Conservation (phyloP, 2,797 vertebrate genomes). For the Xiphorhynchus erythropygius region DNA sequence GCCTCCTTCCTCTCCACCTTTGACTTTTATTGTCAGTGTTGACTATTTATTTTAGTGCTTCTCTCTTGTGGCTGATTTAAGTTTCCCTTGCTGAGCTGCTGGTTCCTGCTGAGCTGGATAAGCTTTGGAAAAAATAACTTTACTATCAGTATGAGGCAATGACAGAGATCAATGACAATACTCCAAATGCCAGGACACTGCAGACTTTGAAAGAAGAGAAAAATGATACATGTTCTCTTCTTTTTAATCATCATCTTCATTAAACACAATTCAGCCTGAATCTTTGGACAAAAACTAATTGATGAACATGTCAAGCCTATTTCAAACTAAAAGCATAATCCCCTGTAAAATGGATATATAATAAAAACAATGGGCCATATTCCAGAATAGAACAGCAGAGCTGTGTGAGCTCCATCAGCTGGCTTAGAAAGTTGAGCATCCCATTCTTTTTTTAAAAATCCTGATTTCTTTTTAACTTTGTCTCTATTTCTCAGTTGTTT, state of each 20-base stretch:
- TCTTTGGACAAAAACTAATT: background rate
- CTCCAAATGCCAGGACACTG: background rate
- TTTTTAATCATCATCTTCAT: slow-evolving; percentile 1
- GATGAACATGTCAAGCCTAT: background rate
- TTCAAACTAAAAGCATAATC: background rate
- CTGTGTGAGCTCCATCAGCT: background rate
- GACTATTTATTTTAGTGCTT: slow-evolving; percentile 56
- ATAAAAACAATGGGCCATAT: background rate
- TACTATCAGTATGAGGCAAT: slow-evolving; percentile 15
- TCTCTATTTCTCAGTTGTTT: background rate
- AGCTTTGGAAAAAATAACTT: slow-evolving; percentile 56
- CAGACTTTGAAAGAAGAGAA: slow-evolving; percentile 30
- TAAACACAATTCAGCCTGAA: background rate
- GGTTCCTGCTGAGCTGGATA: slow-evolving; percentile 43
- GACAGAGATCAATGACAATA: slow-evolving; percentile 28
- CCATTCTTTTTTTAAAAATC: background rate
- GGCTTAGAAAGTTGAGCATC: background rate
- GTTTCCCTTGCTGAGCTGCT: slow-evolving; percentile 25
- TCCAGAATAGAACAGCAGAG: background rate
- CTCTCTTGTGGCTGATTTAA: background rate
- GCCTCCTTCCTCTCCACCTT: slow-evolving; percentile 40
- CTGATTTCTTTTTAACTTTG: background rate
- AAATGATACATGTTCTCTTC: background rate
- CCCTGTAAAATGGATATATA: background rate
- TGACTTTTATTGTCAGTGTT: slow-evolving; percentile 57